Percentiles rank a stretch among this genome's conserved stretches.
Conservation (phyloP, 2,113 vertebrate genomes). For the Holacanthus passer region DNA sequence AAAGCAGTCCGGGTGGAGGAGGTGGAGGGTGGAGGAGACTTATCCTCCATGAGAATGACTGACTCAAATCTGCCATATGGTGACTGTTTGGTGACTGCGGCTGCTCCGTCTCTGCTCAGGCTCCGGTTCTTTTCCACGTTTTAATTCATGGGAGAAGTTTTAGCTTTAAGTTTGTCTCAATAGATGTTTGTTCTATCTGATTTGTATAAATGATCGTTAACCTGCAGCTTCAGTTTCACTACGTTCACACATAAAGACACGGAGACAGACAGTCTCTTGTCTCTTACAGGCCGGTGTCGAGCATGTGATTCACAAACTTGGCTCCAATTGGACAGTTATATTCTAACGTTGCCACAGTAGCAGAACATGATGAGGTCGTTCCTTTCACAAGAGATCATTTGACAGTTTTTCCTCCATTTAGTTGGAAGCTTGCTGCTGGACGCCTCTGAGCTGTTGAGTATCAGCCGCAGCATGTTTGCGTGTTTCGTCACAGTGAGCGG, state of each 20-base stretch:
- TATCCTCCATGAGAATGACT: slow-evolving; percentile 39
- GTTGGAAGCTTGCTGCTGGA: no score
- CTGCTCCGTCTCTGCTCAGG: neutral
- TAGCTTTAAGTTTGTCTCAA: neutral
- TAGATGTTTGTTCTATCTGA: neutral
- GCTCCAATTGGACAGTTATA: neutral
- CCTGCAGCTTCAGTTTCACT: neutral
- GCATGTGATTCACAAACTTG: neutral
- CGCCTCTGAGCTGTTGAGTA: no score
- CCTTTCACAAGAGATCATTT: neutral
- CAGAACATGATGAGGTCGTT: neutral
- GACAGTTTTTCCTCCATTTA: neutral
- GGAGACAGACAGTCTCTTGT: neutral
- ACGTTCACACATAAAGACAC: no score
- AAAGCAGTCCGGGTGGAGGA: neutral
- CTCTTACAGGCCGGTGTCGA: neutral
- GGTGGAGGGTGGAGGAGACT: slow-evolving; percentile 24
- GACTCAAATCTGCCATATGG: slow-evolving; percentile 61
- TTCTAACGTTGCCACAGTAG: neutral
- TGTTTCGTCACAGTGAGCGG: no score
- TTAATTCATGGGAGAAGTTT: neutral
- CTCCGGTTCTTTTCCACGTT: neutral
- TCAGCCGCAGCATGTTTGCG: no score
- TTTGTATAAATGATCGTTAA: neutral
- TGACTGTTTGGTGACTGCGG: neutral